Conservation (phyloP, 2,888 invertebrate genomes). For the Periphyllus acericola region DNA sequence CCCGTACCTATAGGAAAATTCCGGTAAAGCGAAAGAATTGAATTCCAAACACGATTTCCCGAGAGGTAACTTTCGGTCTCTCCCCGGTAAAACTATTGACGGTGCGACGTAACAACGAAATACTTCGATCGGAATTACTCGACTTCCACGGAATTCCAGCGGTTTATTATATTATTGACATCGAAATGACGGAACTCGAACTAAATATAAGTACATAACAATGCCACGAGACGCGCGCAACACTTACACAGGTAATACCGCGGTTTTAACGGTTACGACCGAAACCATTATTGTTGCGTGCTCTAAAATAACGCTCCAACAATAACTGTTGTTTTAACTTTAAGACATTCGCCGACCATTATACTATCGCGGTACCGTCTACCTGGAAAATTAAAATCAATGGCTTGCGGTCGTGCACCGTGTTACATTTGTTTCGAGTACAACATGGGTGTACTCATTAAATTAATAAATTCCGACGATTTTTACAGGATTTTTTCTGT, state of each 20-base stretch:
- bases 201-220: not conserved
- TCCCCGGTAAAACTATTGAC: too few species aligned
- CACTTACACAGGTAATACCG: not conserved
- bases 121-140: not conserved
- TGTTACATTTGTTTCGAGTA: not conserved
- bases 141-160: not conserved
- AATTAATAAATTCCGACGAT: too few species aligned
- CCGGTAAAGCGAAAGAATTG: not conserved
- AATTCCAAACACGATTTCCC: not conserved
- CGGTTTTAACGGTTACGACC: not conserved
- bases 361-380: not conserved
- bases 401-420: not conserved
- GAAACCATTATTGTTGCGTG: not conserved
- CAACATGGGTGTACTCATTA: too few species aligned
- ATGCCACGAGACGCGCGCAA: not conserved
- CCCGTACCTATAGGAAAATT: too few species aligned
- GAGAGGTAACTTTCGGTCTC: not conserved
- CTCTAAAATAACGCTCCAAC: not conserved
- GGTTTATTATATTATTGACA: not conserved
- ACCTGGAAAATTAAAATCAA: not conserved
- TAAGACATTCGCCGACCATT: not conserved
- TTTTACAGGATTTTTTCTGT: too few species aligned
- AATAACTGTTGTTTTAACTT: not conserved
- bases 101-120: not conserved
- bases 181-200: not conserved